Percentiles rank a stretch among this genome's conserved stretches.
Evolutionary conservation across 2,797 vertebrate genomes (phyloP).

Genomic region (Hyperoplus lanceolatus): DNA sequence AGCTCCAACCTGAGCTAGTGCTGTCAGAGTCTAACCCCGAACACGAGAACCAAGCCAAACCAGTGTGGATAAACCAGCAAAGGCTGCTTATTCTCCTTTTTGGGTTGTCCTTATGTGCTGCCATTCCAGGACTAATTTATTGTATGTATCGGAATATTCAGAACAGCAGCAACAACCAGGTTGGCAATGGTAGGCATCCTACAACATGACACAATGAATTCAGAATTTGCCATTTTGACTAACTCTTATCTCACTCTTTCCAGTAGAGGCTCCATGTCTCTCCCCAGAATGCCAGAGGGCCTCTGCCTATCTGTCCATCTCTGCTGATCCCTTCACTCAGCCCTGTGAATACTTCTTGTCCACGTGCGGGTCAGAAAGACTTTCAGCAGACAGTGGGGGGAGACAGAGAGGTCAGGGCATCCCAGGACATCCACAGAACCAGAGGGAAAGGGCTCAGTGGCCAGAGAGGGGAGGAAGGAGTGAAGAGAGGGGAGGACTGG

Average conservation of each 20-base stretch:
- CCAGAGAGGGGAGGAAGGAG: slow-evolving; percentile 14
- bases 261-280: slow-evolving; percentile 80
- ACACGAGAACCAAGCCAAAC: slow-evolving; percentile 39
- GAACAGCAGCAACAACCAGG: slow-evolving; percentile 10
- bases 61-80: slow-evolving; percentile 46
- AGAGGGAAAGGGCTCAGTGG: slow-evolving; percentile 7
- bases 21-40: slow-evolving; percentile 30
- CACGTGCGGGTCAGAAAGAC: slow-evolving; percentile 81
- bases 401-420: slow-evolving; percentile 64
- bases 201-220: not conserved
- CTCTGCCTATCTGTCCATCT: slow-evolving; percentile 78
- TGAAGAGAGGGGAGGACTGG: slow-evolving; percentile 33
- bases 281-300: slow-evolving; percentile 79
- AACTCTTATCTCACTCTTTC: slow-evolving; percentile 28
- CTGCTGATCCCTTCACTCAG: slow-evolving; percentile 83
- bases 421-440: slow-evolving; percentile 48
- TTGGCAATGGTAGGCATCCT: slow-evolving; percentile 45
- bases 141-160: slow-evolving; percentile 47
- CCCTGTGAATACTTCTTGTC: slow-evolving; percentile 93
- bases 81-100: slow-evolving; percentile 64
- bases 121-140: slow-evolving; percentile 66
- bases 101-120: slow-evolving; percentile 59
- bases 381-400: slow-evolving; percentile 32
- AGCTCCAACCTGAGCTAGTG: slow-evolving; percentile 47
- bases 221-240: not conserved